Base-by-base conservation (phyloP, 2,113 vertebrate genomes). In the Nycticorax nycticorax region DNA sequence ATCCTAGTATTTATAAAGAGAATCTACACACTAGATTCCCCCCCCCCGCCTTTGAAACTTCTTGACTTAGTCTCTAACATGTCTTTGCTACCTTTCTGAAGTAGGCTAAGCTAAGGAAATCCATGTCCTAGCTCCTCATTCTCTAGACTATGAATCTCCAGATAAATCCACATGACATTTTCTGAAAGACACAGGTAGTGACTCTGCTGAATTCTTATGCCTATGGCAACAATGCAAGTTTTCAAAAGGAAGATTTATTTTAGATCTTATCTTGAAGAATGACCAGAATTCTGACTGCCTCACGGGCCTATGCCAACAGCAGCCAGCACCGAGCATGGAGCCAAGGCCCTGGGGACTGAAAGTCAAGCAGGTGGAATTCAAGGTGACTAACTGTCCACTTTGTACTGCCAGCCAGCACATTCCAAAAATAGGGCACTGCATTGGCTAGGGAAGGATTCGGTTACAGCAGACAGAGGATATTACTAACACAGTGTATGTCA, bases 1-100 rank as follows among this genome's bases (percentile, higher is more conserved):
- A 94, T 84, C 64, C 78, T n/a, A 63, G 14, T 41, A 77, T 85
- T 95, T 95, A 56, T 59, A 80, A 93, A 94, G 83, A 86, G 73
- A 97, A 96, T 86, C 74, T 82, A 76, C 72, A 87, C 22, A 87
- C 62, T 77, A 89, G 83, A 83, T 53, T 89, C 35, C 10, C 37
- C 10, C 12, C 14, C 3, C 11, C 3, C 30, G 23, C 10, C 28
- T 85, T 81, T 89, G 73, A 96, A 94, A 95, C 50, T 57, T 91
- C 72, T 22, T 89, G 85, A 94, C 30, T 50, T 55, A 94, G 82
- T 75, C 87, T 93, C 91, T 55, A 91, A 72, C 33, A 21, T 62
- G 53, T 92, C 67, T 77, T 86, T 64, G 67, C n/a, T 47, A 43
- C 67, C 68, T 80, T 92, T 95, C 88, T 76, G 87, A 95, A 89